A percentile compares a stretch with the other conserved stretches of the same genome.
phyloP scores from a whole-genome alignment of 2,797 vertebrate species.

The Sebastiscus tertius region DNA sequence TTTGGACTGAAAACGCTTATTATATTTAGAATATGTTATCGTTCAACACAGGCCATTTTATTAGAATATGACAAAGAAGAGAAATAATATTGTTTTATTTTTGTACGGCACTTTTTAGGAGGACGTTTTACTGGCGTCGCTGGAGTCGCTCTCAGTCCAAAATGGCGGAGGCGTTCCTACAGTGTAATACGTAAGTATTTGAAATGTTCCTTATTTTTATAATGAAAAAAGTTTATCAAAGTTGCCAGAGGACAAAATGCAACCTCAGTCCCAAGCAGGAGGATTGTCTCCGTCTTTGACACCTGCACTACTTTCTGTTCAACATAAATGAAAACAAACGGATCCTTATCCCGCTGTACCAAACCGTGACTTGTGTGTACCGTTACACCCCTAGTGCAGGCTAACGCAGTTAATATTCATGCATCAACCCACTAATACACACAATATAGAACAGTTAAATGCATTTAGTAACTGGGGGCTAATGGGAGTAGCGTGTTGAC shows the following conservation, averaged over 20 bases:
- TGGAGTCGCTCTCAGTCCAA: too few species aligned
- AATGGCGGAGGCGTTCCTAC: neutral
- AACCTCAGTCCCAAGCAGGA: neutral
- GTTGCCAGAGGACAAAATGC: neutral
- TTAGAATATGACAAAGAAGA: too few species aligned
- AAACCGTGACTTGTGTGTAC: neutral
- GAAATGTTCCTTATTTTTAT: neutral
- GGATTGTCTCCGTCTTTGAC: neutral
- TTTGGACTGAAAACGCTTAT: too few species aligned
- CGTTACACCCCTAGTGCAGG: neutral
- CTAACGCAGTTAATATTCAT: neutral
- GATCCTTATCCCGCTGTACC: neutral
- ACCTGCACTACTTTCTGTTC: neutral
- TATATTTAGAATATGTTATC: too few species aligned
- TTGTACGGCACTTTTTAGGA: too few species aligned
- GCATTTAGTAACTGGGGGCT: too few species aligned
- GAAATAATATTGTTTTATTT: too few species aligned
- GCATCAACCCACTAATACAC: neutral
- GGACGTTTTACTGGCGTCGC: too few species aligned
- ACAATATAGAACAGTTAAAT: neutral
- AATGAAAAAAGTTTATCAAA: neutral
- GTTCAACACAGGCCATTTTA: too few species aligned
- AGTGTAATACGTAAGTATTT: neutral
- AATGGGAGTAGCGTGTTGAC: neutral
- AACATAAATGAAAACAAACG: neutral